phyloP scores from a whole-genome alignment of 2,113 vertebrate genomes.

The Lagenorhynchus albirostris region DNA sequence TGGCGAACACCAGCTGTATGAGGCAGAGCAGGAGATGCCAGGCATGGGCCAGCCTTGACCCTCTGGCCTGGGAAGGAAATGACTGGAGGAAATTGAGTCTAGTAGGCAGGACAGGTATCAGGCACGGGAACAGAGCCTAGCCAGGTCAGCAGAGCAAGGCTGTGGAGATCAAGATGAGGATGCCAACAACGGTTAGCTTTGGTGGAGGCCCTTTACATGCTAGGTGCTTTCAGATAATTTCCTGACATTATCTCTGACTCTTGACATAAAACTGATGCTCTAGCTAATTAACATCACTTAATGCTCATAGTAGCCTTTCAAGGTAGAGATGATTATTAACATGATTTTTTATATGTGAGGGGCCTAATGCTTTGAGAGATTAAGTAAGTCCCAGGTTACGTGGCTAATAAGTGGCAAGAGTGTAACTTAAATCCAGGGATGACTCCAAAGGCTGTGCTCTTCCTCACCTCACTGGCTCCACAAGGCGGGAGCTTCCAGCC shows the following conservation, averaged over 20 bases:
- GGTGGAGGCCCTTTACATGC: rapidly evolving
- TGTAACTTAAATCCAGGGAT: background rate
- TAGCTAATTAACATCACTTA: background rate
- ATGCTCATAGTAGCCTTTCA: background rate
- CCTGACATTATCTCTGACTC: background rate
- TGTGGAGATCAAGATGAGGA: rapidly evolving
- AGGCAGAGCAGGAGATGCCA: background rate
- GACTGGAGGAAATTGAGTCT: background rate
- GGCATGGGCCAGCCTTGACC: background rate
- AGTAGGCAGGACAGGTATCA: background rate
- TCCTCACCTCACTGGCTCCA: background rate
- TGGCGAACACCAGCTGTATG: background rate
- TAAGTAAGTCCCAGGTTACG: too few relatives aligned
- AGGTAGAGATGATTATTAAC: background rate
- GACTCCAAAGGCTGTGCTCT: background rate
- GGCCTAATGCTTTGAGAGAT: background rate
- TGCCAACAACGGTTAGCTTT: too few relatives aligned
- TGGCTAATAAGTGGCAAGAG: too few relatives aligned
- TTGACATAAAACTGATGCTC: background rate
- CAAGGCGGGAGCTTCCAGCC: background rate
- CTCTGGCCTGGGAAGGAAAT: background rate
- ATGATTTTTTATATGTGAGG: background rate
- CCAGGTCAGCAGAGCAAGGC: background rate
- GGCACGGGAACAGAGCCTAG: background rate
- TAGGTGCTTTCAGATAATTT: background rate